Conservation (phyloP, 2,797 vertebrate genomes). For the Leptodactylus fallax region DNA sequence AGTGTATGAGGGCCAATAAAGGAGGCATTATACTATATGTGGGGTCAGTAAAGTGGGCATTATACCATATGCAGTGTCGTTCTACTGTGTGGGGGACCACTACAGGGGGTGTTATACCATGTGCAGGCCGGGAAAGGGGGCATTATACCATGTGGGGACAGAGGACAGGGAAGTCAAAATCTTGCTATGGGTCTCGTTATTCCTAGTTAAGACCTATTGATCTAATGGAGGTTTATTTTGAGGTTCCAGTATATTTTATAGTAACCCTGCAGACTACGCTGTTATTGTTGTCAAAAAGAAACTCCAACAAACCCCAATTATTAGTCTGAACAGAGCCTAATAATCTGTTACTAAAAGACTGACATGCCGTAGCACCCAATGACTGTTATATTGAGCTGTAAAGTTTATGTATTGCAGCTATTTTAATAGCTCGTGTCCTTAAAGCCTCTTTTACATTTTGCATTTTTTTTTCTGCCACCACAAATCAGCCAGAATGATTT, state of each 20-base stretch:
- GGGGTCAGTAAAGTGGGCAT: no score
- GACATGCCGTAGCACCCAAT: not conserved
- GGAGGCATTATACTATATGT: no score
- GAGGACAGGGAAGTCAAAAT: no score
- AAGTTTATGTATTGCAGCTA: not conserved
- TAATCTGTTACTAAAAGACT: not conserved
- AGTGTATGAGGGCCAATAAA: no score
- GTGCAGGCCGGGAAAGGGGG: no score
- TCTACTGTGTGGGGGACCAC: no score
- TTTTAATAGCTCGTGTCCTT: not conserved
- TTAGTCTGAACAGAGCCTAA: not conserved
- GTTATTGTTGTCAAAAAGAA: not conserved
- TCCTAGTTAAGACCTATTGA: no score
- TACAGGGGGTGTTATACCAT: no score
- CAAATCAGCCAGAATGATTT: slow-evolving; percentile 44
- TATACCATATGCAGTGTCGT: no score
- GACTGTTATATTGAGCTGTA: not conserved
- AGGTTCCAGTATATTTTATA: not conserved
- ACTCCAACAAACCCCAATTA: not conserved
- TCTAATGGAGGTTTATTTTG: not conserved
- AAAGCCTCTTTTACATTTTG: slow-evolving; percentile 22
- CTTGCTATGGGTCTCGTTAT: no score
- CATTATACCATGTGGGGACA: no score
- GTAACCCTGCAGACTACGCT: not conserved
- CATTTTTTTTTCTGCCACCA: slow-evolving; percentile 53